Evolutionary conservation across 2,113 vertebrate species (phyloP).

Genomic region (Microcebus tavaratra): DNA sequence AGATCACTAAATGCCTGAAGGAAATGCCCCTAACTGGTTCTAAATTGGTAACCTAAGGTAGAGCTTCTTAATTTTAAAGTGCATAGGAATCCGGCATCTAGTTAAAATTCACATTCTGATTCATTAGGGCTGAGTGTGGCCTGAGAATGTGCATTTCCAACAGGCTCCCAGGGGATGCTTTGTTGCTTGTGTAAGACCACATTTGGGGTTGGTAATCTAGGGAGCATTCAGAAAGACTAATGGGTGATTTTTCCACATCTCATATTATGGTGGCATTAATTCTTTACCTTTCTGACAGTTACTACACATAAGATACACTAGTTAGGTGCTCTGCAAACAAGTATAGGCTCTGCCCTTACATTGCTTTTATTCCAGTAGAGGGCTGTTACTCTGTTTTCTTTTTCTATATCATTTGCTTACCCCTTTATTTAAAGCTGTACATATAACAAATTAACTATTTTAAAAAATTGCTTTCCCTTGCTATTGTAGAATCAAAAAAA

Average conservation of each 20-base stretch:
- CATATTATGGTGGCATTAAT: not conserved
- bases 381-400: not conserved
- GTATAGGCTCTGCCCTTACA: not conserved
- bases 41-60: not conserved
- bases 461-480: slow-evolving; percentile 66
- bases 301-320: not conserved
- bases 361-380: not conserved
- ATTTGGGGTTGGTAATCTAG: not conserved
- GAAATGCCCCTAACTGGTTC: not conserved
- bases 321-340: not conserved
- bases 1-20: not conserved
- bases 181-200: not conserved
- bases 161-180: not conserved
- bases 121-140: not conserved
- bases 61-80: not conserved
- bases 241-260: not conserved
- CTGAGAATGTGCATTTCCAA: not conserved
- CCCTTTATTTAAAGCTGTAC: not conserved
- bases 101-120: not conserved
- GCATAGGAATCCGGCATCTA: not conserved
- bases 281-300: not conserved
- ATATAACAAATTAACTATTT: not conserved
- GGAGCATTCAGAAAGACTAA: not conserved
- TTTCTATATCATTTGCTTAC: not conserved
- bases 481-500: slow-evolving; percentile 90